phyloP scores from a whole-genome alignment of 1,140 invertebrate species.

The Phymastichus coffea region DNA sequence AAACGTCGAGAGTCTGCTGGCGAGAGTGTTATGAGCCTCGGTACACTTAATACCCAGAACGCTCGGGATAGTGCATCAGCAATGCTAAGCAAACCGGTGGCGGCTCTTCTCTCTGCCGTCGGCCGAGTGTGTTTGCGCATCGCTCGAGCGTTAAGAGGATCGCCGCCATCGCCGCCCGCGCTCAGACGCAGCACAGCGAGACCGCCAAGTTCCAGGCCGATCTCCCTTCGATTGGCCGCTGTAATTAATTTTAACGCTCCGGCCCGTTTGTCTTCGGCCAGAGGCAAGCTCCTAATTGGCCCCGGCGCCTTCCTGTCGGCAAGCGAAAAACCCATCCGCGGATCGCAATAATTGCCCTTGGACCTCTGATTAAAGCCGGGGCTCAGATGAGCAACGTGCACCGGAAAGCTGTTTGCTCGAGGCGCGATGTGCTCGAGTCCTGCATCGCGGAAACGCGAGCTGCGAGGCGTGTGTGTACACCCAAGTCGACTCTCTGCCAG shows the following conservation, averaged over 20 bases:
- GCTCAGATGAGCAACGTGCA: slow-evolving; percentile 15
- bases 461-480: no score
- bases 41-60: not conserved
- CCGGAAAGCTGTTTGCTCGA: not conserved
- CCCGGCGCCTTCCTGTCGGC: no score
- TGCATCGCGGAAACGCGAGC: not conserved
- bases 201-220: no score
- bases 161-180: not conserved
- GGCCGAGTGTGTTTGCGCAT: not conserved
- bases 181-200: no score
- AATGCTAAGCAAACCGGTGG: slow-evolving; percentile 54
- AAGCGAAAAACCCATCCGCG: no score
- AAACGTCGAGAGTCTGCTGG: slow-evolving; percentile 1
- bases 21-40: not conserved
- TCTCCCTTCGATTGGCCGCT: no score
- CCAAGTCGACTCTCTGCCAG: no score
- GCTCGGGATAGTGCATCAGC: slow-evolving; percentile 49
- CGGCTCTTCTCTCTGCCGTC: not conserved
- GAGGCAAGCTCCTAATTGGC: no score
- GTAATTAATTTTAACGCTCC: slow-evolving; percentile 8
- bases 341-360: no score
- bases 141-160: not conserved
- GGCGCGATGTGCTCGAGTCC: not conserved
- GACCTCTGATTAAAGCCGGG: slow-evolving; percentile 21
- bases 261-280: no score